Conservation (phyloP, 1,140 invertebrate genomes). For the Drosophila obscura region DNA sequence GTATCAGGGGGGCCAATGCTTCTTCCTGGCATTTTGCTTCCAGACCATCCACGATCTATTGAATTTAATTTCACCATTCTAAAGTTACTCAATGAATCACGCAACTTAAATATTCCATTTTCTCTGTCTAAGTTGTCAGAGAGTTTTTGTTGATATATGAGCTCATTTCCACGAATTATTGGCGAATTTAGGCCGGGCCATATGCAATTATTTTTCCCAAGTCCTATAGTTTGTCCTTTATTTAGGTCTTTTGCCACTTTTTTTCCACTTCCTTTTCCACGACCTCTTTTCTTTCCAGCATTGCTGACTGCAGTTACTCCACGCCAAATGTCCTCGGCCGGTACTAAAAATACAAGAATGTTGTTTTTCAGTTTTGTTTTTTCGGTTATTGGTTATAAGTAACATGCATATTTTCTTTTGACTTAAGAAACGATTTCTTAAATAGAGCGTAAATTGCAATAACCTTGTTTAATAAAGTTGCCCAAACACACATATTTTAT, state of each 20-base stretch:
- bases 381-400: too few relatives aligned
- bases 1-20: slow-evolving; percentile 95
- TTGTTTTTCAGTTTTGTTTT: background rate
- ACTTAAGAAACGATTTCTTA: too few relatives aligned
- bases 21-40: slow-evolving; percentile 91
- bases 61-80: slow-evolving; percentile 88
- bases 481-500: too few relatives aligned
- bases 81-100: slow-evolving; percentile 89
- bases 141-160: slow-evolving; percentile 88
- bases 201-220: slow-evolving; percentile 92
- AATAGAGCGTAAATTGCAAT: too few relatives aligned
- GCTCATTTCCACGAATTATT: slow-evolving; percentile 90
- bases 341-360: slow-evolving; percentile 85
- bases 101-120: slow-evolving; percentile 88
- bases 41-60: slow-evolving; percentile 95
- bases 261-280: slow-evolving; percentile 91
- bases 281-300: slow-evolving; percentile 96
- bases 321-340: slow-evolving; percentile 95
- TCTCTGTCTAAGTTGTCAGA: slow-evolving; percentile 89
- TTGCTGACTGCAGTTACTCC: slow-evolving; percentile 97
- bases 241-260: slow-evolving; percentile 93
- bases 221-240: slow-evolving; percentile 94
- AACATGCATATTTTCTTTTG: too few relatives aligned
- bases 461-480: too few relatives aligned
- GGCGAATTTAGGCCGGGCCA: slow-evolving; percentile 97